phyloP scores from a whole-genome alignment of 2,888 invertebrate species.

The Sinelater perroti region DNA sequence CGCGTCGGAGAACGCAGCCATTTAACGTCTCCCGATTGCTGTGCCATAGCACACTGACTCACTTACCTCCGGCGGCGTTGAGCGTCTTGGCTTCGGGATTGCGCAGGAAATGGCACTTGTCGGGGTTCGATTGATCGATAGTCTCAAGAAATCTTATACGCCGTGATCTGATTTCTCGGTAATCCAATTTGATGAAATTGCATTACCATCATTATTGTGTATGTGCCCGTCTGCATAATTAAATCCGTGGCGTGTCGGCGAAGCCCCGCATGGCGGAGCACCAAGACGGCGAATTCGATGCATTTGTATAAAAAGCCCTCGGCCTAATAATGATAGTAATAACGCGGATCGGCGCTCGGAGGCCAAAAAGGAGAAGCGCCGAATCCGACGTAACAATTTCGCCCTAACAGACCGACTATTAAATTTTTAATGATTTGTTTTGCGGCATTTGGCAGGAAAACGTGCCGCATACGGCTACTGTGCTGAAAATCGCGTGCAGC shows the following conservation, averaged over 20 bases:
- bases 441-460: constrained; percentile 32
- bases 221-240: too few relatives aligned
- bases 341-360: constrained; percentile 9
- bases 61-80: neutral
- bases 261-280: constrained; percentile 26
- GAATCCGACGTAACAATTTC: constrained; percentile 36
- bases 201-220: constrained; percentile 45
- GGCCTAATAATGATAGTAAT: constrained; percentile 27
- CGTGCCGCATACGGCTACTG: constrained; percentile 39
- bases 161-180: constrained; percentile 39
- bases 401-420: constrained; percentile 33
- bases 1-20: constrained; percentile 2
- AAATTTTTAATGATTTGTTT: constrained; percentile 37
- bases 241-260: constrained; percentile 32
- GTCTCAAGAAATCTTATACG: constrained; percentile 44
- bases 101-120: constrained; percentile 39
- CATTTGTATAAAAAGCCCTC: constrained; percentile 16
- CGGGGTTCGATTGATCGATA: constrained; percentile 43
- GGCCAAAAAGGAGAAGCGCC: constrained; percentile 21
- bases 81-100: constrained; percentile 13
- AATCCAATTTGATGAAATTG: constrained; percentile 47
- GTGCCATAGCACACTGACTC: neutral
- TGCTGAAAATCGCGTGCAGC: constrained; percentile 41
- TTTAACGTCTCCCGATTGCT: neutral
- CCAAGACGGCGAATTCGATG: constrained; percentile 14